Conservation (phyloP, 2,888 invertebrate species). For the Syrphus vitripennis region DNA sequence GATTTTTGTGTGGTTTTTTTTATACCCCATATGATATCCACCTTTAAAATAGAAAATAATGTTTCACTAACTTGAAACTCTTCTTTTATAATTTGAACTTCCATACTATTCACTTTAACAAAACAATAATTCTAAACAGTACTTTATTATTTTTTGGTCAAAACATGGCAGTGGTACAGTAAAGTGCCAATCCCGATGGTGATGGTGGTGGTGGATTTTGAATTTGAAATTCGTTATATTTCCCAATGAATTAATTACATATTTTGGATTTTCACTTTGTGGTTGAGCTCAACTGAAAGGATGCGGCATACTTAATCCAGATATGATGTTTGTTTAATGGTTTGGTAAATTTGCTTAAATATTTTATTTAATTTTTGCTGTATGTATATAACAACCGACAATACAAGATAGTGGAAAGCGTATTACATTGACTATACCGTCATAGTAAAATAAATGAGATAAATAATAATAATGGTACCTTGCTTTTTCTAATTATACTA, state of each 20-base stretch:
- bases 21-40: too few species aligned
- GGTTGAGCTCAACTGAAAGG: conserved; percentile 19
- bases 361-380: conserved; percentile 65
- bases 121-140: not conserved
- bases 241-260: conserved; percentile 70
- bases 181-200: not conserved
- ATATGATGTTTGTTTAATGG: conserved; percentile 71
- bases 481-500: conserved; percentile 4
- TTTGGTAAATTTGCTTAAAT: conserved; percentile 70
- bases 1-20: too few species aligned
- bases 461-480: not conserved
- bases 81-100: too few species aligned
- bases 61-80: too few species aligned
- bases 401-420: too few species aligned
- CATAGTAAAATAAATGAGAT: conserved; percentile 1
- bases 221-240: conserved; percentile 70
- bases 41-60: too few species aligned
- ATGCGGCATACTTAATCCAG: conserved; percentile 57
- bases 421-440: too few species aligned
- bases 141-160: not conserved
- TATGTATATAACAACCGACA: too few species aligned
- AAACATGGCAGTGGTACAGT: not conserved
- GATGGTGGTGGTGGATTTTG: not conserved
- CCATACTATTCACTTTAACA: not conserved
- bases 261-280: conserved; percentile 69